Conservation (phyloP, 23 tunicate species). For the Halocynthia roretzi region DNA sequence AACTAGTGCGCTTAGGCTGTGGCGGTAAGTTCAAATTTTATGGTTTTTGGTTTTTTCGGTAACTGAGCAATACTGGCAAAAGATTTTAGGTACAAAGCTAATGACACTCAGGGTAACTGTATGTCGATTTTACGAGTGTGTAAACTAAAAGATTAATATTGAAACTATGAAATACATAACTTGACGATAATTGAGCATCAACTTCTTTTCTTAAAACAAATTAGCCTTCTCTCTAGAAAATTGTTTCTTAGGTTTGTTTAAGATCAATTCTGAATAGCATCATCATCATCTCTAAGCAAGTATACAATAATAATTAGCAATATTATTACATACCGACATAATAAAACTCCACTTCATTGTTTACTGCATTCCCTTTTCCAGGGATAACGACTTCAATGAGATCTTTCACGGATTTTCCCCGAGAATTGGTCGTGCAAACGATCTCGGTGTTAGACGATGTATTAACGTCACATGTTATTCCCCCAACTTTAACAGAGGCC, state of each 20-base stretch:
- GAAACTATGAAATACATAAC: not conserved
- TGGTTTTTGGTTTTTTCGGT: no score
- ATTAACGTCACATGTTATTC: slow-evolving; percentile 27
- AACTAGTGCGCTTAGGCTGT: no score
- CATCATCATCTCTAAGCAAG: not conserved
- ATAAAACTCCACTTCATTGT: slow-evolving; percentile 22
- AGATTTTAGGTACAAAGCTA: no score
- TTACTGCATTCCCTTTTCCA: slow-evolving; percentile 40
- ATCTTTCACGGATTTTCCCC: slow-evolving; percentile 11
- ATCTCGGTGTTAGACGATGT: slow-evolving; percentile 24
- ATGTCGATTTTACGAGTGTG: not conserved
- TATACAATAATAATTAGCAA: not conserved
- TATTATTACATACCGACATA: slow-evolving; percentile 33
- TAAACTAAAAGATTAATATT: not conserved
- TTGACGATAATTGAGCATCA: not conserved
- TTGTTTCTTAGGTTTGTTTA: no score
- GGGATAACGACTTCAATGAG: slow-evolving; percentile 21
- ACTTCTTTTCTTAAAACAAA: not conserved
- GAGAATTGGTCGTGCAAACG: slow-evolving; percentile 31
- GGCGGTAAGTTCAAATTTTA: no score
- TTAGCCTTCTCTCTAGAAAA: no score
- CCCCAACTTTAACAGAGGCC: slow-evolving; percentile 41
- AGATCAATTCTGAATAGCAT: not conserved
- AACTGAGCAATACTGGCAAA: no score
- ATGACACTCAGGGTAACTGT: no score